Percentiles rank a stretch among this genome's conserved stretches.
phyloP scores from a whole-genome alignment of 2,888 invertebrate genomes.

The Yponomeuta sedellus region DNA sequence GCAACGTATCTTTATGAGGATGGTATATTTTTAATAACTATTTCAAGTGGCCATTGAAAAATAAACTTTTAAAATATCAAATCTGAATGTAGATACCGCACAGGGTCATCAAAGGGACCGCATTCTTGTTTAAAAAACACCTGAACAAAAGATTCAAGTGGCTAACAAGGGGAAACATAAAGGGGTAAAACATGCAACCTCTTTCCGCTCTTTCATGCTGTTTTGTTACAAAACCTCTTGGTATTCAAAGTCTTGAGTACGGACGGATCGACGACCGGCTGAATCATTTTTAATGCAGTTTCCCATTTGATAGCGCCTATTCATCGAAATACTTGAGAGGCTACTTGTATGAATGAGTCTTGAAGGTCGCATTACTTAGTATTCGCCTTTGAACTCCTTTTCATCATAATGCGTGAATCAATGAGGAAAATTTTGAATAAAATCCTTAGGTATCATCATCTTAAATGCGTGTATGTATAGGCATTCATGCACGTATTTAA shows the following conservation, averaged over 20 bases:
- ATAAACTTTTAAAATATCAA: not conserved
- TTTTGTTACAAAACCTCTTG: conserved; percentile 14
- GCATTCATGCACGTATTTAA: too few species aligned
- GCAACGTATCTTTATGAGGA: not conserved
- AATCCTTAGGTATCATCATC: too few species aligned
- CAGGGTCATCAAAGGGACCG: not conserved
- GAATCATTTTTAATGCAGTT: not conserved
- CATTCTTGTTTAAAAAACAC: not conserved
- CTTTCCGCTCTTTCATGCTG: conserved; percentile 1
- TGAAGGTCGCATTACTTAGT: not conserved
- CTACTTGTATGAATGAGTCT: not conserved
- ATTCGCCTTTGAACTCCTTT: not conserved
- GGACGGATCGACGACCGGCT: conserved; percentile 2
- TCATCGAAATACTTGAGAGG: not conserved
- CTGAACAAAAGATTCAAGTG: conserved; percentile 8
- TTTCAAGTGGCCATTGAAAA: not conserved
- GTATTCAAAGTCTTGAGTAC: conserved; percentile 6
- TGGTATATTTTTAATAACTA: not conserved
- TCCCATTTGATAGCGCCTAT: not conserved
- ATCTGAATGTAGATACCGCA: not conserved
- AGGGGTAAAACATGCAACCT: conserved; percentile 7
- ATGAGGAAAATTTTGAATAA: too few species aligned
- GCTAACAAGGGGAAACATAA: conserved; percentile 6
- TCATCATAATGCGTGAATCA: too few species aligned
- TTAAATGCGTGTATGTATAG: too few species aligned